A percentile compares a stretch with the other conserved stretches of the same genome.
phyloP scores from a whole-genome alignment of 2,797 vertebrate genomes.

The Decapterus maruadsi region DNA sequence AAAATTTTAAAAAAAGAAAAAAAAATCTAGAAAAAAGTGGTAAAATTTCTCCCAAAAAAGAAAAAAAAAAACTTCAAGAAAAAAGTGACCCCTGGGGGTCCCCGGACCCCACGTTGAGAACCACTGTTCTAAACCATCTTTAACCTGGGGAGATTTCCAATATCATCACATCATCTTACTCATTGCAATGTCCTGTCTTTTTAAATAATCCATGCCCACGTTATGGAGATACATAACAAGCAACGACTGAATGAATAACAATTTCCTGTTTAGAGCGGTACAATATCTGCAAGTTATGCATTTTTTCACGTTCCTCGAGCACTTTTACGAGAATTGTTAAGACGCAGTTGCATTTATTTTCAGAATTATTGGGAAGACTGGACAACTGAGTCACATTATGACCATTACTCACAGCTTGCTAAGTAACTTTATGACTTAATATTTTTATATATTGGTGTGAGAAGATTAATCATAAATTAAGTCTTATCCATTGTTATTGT shows the following conservation, averaged over 20 bases:
- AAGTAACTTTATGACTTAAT: not conserved
- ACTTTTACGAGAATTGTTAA: not conserved
- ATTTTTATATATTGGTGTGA: not conserved
- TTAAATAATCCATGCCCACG: not conserved
- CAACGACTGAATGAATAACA: not conserved
- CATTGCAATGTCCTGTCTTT: not conserved
- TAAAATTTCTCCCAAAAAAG: no score
- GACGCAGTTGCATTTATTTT: not conserved
- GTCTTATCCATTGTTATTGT: not conserved
- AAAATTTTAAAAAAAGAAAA: no score
- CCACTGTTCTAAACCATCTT: not conserved
- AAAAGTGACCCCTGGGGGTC: no score
- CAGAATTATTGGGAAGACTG: not conserved
- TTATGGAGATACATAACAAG: no score
- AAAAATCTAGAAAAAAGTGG: no score
- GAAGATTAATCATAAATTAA: not conserved
- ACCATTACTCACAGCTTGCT: not conserved
- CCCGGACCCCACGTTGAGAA: no score
- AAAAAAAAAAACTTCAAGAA: no score
- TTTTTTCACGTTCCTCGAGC: fast-evolving
- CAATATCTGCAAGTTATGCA: not conserved
- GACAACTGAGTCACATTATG: no score
- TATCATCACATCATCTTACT: not conserved
- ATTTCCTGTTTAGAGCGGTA: not conserved
- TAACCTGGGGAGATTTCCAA: not conserved